Base-by-base conservation (phyloP, 2,113 vertebrate genomes). In the Caloenas nicobarica region DNA sequence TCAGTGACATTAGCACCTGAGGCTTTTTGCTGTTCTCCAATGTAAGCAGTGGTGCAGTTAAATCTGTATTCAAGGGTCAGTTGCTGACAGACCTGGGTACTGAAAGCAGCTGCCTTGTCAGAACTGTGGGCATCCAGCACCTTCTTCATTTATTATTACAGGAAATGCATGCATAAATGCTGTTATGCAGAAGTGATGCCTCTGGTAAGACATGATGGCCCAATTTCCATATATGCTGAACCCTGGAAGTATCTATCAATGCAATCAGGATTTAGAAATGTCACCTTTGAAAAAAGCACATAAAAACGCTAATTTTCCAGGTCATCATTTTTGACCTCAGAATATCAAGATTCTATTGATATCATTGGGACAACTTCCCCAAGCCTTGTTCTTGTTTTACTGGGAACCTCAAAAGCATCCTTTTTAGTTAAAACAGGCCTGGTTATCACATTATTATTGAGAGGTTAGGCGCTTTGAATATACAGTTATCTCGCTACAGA, bases 321-420 rank as follows among this genome's bases (percentile, higher is more conserved):
- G 11, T 66, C 21, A 46, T 13, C 2, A 1, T 23, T 91, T 72
- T 80, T 74, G 36, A n/a, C 72, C 44, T 54, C 17, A 68, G 69
- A 65, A 50, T 54, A 94, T 4, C 29, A 80, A 22, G 21, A 62
- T 57, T 77, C 40, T 80, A 6, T 8, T 31, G 13, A 73, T 51
- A 80, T 44, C 12, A 25, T 1, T 70, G 40, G 78, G 54, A 86
- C 13, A 57, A 68, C 10, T n/a, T 57, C 26, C 56, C 15, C n/a
- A 77, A 65, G 40, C 46, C 66, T 25, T 72, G 8, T 56, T 90
- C 78, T 82, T 56, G 77, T 70, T 92, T 92, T 79, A 64, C 74
- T 38, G 29, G 23, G 89, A 94, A 65, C 31, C 10, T 87, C 66
- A 86, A 85, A 72, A 36, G 9, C 13, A 69, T 48, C 8, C 21